These are phyloP conservation scores for Agelas oroides DNA, from an alignment of 37 sponge, comb jelly and placozoan species.

Conservation along the genomic window DNA sequence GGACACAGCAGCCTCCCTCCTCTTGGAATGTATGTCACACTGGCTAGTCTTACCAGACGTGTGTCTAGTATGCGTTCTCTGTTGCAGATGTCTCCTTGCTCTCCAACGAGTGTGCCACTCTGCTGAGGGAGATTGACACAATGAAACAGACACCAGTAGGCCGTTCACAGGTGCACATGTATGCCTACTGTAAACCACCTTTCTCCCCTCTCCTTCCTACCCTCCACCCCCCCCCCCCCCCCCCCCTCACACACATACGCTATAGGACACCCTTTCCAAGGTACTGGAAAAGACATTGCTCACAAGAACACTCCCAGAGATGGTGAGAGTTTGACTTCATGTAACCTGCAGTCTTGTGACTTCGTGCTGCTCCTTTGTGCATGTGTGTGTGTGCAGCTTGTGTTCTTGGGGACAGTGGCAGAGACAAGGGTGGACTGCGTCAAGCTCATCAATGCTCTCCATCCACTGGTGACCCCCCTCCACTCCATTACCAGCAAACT, in stretches of 20 bases:
- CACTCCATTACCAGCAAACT: background rate
- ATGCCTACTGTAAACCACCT: too few species aligned
- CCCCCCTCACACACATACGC: background rate
- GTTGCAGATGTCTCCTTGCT: background rate
- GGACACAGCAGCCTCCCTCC: background rate
- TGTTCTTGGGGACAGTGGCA: constrained; percentile 30
- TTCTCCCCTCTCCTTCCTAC: background rate
- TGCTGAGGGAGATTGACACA: background rate
- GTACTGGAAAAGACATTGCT: constrained; percentile 29
- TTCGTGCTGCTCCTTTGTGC: too few species aligned
- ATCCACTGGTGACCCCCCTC: constrained; percentile 29
- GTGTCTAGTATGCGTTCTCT: background rate
- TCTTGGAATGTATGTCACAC: background rate
- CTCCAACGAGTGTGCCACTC: background rate
- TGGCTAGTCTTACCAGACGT: too few species aligned
- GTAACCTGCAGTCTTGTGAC: too few species aligned
- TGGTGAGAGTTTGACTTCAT: constrained; percentile 16
- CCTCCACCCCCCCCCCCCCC: background rate
- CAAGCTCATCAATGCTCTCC: constrained; percentile 35
- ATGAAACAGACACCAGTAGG: background rate
- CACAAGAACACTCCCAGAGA: constrained; percentile 44
- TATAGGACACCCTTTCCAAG: constrained; percentile 4
- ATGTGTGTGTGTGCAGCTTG: too few species aligned
- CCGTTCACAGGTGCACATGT: background rate
- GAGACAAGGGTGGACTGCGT: constrained; percentile 2